Percentiles rank a stretch among this genome's conserved stretches.
phyloP scores from a whole-genome alignment of 2,888 invertebrate species.

The Stratiomys singularior region DNA sequence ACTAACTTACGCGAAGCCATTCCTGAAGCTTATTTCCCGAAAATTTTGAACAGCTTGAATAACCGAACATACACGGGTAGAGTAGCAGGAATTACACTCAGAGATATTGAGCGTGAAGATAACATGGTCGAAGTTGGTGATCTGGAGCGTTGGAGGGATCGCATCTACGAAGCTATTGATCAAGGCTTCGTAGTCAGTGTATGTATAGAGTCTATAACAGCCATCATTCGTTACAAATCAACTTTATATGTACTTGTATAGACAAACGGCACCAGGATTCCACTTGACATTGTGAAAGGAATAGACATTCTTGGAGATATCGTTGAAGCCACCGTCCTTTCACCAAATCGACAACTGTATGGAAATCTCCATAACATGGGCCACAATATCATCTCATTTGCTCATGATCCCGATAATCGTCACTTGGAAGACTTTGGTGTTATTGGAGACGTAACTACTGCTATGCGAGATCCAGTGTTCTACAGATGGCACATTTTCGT shows the following conservation, averaged over 20 bases:
- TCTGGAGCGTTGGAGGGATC: constrained; percentile 79
- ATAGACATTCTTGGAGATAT: constrained; percentile 84
- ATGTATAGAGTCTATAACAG: constrained; percentile 56
- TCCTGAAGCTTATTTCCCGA: constrained; percentile 83
- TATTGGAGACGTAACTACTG: constrained; percentile 84
- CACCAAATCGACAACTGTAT: constrained; percentile 75
- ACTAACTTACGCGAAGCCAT: constrained; percentile 77
- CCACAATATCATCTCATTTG: constrained; percentile 78
- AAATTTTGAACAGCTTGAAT: constrained; percentile 74
- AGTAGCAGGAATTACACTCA: constrained; percentile 69
- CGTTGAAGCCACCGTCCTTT: constrained; percentile 76
- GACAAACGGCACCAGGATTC: constrained; percentile 49
- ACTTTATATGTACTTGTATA: constrained; percentile 3
- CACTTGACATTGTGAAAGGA: constrained; percentile 68
- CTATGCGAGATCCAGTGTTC: constrained; percentile 88
- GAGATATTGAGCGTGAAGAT: constrained; percentile 74
- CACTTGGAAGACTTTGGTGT: constrained; percentile 78
- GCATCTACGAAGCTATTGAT: constrained; percentile 79
- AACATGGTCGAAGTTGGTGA: constrained; percentile 70
- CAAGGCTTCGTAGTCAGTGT: constrained; percentile 73
- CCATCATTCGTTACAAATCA: background rate
- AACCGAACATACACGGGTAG: constrained; percentile 81
- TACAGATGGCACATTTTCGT: constrained; percentile 86
- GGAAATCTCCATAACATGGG: constrained; percentile 87
- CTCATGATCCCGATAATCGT: constrained; percentile 81